These are phyloP conservation scores for Lytechinus pictus DNA, from an alignment of 35 echinoderm and acorn worm species.

Conservation along the genomic window DNA sequence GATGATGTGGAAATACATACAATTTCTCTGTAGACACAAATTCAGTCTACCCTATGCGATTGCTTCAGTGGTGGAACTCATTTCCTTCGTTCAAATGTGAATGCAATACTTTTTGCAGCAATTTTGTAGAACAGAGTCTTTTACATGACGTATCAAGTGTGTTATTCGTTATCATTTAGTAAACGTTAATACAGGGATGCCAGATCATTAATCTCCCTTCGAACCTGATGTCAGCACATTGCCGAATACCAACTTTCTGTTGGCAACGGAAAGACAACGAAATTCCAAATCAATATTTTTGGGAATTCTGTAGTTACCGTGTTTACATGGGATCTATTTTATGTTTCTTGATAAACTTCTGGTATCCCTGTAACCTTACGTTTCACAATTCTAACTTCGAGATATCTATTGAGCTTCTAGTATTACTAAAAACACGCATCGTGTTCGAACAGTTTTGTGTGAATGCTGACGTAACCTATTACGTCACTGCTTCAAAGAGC, in stretches of 20 bases:
- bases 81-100: background rate
- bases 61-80: too few species aligned
- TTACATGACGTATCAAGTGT: background rate
- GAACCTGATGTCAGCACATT: too few species aligned
- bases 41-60: too few species aligned
- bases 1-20: too few species aligned
- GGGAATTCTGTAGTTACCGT: too few species aligned
- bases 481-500: constrained; percentile 36
- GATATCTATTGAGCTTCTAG: background rate
- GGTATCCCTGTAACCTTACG: background rate
- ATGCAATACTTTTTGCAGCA: background rate
- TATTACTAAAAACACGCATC: background rate
- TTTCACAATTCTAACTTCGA: background rate
- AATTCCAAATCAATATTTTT: too few species aligned
- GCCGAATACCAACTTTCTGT: too few species aligned
- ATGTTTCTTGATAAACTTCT: background rate
- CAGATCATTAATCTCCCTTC: background rate
- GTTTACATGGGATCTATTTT: too few species aligned
- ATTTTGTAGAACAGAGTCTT: background rate
- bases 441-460: constrained; percentile 15
- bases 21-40: too few species aligned
- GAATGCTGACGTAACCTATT: background rate
- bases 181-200: background rate
- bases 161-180: background rate
- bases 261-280: too few species aligned